These are phyloP conservation scores for Dreissena polymorpha DNA, from an alignment of 1,140 invertebrate species.

Conservation along the genomic window DNA sequence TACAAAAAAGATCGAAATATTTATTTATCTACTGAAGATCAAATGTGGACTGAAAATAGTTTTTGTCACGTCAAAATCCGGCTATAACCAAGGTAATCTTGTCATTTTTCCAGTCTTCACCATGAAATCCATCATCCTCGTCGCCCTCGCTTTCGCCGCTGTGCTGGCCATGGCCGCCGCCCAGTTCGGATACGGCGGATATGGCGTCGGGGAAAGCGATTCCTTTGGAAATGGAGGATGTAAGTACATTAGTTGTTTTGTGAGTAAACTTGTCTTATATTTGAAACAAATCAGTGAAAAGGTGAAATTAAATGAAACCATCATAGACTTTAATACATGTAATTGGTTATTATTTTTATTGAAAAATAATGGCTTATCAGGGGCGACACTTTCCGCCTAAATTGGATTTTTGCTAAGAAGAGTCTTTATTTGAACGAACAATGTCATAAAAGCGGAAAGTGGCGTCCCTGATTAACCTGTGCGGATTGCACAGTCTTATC, in stretches of 20 bases:
- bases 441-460: no score
- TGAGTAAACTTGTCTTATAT: not conserved
- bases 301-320: not conserved
- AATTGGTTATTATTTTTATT: no score
- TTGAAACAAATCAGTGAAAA: not conserved
- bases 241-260: not conserved
- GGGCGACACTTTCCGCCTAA: no score
- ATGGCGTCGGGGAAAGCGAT: not conserved
- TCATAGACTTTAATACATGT: not conserved
- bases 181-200: constrained; percentile 10
- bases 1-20: no score
- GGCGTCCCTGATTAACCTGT: no score
- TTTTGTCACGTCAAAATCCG: no score
- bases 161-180: constrained; percentile 23
- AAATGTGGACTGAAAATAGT: no score
- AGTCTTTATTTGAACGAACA: no score
- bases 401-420: no score
- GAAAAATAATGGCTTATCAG: no score
- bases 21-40: no score
- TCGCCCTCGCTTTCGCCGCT: constrained; percentile 13
- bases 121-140: constrained; percentile 37
- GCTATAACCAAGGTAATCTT: not conserved
- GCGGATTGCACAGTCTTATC: no score
- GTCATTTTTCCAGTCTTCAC: constrained; percentile 5
- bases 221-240: not conserved